Evolutionary conservation across 2,888 invertebrate species (phyloP).

Genomic region (Rhyacophila evoluta): DNA sequence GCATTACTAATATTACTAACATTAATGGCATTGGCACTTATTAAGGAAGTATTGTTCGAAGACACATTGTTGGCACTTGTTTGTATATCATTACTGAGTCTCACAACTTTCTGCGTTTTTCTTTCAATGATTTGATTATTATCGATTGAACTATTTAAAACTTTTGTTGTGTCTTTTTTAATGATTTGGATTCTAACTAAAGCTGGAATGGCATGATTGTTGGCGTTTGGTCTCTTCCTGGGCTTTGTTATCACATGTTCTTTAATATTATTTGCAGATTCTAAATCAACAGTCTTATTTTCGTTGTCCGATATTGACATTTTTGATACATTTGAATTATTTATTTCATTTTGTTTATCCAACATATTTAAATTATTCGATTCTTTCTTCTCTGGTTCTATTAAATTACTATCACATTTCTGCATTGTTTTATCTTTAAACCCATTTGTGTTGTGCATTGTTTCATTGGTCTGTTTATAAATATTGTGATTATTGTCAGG

Average conservation of each 20-base stretch:
- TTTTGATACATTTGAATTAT: too few relatives aligned
- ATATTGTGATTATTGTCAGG: slow-evolving; percentile 51
- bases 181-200: slow-evolving; percentile 51
- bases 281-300: slow-evolving; percentile 31
- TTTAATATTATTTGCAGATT: slow-evolving; percentile 38
- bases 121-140: slow-evolving; percentile 3
- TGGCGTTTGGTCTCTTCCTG: slow-evolving; percentile 30
- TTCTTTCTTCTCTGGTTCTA: neutral
- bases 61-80: slow-evolving; percentile 49
- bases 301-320: slow-evolving; percentile 23
- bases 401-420: neutral
- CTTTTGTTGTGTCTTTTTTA: slow-evolving; percentile 38
- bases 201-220: slow-evolving; percentile 42
- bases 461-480: slow-evolving; percentile 29
- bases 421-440: neutral
- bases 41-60: slow-evolving; percentile 38
- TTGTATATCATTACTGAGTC: neutral
- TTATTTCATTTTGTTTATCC: neutral
- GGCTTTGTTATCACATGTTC: slow-evolving; percentile 45
- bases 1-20: slow-evolving; percentile 39
- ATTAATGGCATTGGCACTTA: slow-evolving; percentile 47
- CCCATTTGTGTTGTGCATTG: slow-evolving; percentile 2
- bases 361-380: neutral
- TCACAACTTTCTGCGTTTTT: neutral
- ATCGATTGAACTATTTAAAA: slow-evolving; percentile 23